Evolutionary conservation across 2,888 invertebrate genomes (phyloP).

Genomic region (Calameuta pallipes): DNA sequence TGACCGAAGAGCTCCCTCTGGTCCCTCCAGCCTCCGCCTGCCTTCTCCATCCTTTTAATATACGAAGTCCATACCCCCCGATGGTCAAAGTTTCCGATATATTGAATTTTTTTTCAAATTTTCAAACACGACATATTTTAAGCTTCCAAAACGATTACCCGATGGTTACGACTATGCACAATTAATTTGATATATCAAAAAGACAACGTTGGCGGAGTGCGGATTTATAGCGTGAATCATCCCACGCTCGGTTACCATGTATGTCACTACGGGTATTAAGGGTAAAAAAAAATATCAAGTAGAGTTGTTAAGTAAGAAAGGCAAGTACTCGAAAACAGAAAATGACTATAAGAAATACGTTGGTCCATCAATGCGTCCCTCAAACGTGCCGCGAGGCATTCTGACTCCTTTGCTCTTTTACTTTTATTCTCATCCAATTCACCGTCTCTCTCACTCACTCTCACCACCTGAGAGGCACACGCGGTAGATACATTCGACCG

Average conservation of each 20-base stretch:
- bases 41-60: conserved; percentile 16
- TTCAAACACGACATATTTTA: neutral
- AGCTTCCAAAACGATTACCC: neutral
- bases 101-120: conserved; percentile 24
- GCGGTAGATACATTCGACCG: neutral
- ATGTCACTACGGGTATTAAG: neutral
- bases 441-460: neutral
- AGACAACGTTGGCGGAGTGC: neutral
- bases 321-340: neutral
- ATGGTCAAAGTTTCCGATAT: conserved; percentile 27
- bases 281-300: neutral
- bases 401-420: neutral
- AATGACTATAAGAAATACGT: neutral
- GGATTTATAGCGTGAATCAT: neutral
- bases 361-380: neutral
- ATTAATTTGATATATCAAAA: neutral
- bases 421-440: neutral
- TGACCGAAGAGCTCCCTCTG: conserved; percentile 1
- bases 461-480: neutral
- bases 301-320: neutral
- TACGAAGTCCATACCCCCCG: conserved; percentile 8
- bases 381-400: neutral
- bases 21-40: conserved; percentile 9
- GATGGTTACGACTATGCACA: neutral
- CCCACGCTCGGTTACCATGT: neutral